A percentile compares a stretch with the other conserved stretches of the same genome.
phyloP scores from a whole-genome alignment of 2,888 invertebrate species.

The Conomelus anceps region DNA sequence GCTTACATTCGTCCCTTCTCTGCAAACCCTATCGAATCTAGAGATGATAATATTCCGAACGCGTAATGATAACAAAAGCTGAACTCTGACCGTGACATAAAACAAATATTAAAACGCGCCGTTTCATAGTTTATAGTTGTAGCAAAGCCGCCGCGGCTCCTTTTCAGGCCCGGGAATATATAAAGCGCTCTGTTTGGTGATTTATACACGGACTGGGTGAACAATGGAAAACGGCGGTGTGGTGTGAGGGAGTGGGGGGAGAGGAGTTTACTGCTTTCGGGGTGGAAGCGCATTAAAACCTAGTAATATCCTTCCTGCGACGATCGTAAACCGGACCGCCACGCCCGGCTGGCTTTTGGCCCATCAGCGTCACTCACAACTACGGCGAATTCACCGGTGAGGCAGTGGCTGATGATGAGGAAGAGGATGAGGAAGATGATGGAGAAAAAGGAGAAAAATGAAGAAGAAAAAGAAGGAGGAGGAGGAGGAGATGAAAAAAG shows the following conservation, averaged over 20 bases:
- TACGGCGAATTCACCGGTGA: not conserved
- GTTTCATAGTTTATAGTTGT: conserved; percentile 11
- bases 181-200: conserved; percentile 9
- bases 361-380: not conserved
- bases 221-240: not conserved
- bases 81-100: conserved; percentile 1
- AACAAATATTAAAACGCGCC: conserved; percentile 12
- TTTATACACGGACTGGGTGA: not conserved
- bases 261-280: conserved; percentile 4
- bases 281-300: conserved; percentile 7
- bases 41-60: not conserved
- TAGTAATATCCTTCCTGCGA: conserved; percentile 11
- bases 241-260: not conserved
- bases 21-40: not conserved
- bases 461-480: too few relatives aligned
- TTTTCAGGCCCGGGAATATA: not conserved
- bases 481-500: too few relatives aligned
- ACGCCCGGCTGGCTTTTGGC: conserved; percentile 1
- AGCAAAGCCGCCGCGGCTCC: not conserved
- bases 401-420: too few relatives aligned
- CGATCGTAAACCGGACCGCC: conserved; percentile 10
- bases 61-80: not conserved
- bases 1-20: not conserved
- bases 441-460: too few relatives aligned
- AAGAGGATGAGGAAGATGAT: too few relatives aligned